phyloP scores from a whole-genome alignment of 2,797 vertebrate genomes.

The Acanthopagrus latus region DNA sequence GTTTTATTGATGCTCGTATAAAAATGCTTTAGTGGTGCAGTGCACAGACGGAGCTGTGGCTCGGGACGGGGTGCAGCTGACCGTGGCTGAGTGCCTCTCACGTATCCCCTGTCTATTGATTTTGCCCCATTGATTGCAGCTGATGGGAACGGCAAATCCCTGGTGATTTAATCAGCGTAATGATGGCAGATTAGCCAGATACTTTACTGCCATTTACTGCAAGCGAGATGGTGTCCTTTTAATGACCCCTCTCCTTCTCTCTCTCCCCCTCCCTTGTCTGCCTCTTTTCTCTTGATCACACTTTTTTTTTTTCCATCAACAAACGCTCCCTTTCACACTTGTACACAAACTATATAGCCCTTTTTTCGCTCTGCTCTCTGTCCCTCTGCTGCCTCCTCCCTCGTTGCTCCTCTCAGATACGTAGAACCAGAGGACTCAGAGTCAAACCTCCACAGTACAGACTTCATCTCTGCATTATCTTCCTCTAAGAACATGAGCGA shows the following conservation, averaged over 20 bases:
- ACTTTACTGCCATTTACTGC: slow-evolving; percentile 85
- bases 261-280: slow-evolving; percentile 57
- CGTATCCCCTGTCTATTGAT: slow-evolving; percentile 84
- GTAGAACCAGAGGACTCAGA: slow-evolving; percentile 49
- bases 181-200: slow-evolving; percentile 87
- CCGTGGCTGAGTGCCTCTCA: slow-evolving; percentile 69
- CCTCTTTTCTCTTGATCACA: slow-evolving; percentile 59
- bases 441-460: slow-evolving; percentile 11
- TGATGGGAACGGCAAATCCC: slow-evolving; percentile 85
- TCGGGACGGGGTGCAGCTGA: slow-evolving; percentile 57
- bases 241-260: slow-evolving; percentile 80
- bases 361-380: slow-evolving; percentile 20
- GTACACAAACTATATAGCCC: slow-evolving; percentile 34
- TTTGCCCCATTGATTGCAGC: slow-evolving; percentile 85
- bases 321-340: slow-evolving; percentile 71
- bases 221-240: slow-evolving; percentile 85
- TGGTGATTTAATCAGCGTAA: slow-evolving; percentile 88
- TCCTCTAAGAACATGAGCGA: slow-evolving; percentile 45
- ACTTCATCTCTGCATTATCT: slow-evolving; percentile 49
- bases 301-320: slow-evolving; percentile 63
- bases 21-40: slow-evolving; percentile 55
- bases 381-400: not conserved
- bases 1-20: slow-evolving; percentile 55
- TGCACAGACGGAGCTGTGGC: slow-evolving; percentile 48
- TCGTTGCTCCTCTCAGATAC: slow-evolving; percentile 30